phyloP scores from a whole-genome alignment of 1,140 invertebrate genomes.

The Eufriesea mexicana region DNA sequence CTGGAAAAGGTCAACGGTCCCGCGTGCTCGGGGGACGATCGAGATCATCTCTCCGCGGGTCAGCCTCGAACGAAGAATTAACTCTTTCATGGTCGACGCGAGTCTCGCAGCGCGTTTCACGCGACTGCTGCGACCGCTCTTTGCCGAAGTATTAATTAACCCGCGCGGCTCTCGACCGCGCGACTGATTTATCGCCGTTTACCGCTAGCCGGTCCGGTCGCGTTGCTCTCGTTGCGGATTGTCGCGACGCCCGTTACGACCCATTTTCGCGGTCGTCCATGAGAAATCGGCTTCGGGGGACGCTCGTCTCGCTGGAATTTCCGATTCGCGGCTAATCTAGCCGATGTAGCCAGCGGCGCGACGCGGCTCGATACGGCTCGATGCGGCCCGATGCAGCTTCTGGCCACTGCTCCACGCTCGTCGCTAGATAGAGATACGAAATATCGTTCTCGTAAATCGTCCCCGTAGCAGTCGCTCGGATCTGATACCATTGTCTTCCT shows the following conservation, averaged over 20 bases:
- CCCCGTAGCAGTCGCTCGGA: too few relatives aligned
- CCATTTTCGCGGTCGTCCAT: conserved; percentile 38
- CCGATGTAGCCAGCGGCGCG: background rate
- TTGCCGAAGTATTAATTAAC: conserved; percentile 59
- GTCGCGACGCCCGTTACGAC: conserved; percentile 35
- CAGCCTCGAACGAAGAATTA: conserved; percentile 58
- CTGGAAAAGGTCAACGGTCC: conserved; percentile 65
- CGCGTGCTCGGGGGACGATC: conserved; percentile 54
- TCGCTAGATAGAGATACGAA: too few relatives aligned
- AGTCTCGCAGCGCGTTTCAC: conserved; percentile 18
- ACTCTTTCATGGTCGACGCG: conserved; percentile 65
- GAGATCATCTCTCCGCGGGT: conserved; percentile 50
- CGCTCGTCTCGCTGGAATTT: background rate
- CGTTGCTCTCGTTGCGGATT: conserved; percentile 33
- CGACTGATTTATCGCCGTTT: conserved; percentile 52
- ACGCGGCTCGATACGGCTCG: too few relatives aligned
- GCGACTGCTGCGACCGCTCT: background rate
- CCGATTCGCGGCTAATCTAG: background rate
- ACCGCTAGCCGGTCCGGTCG: conserved; percentile 32
- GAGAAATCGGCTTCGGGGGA: conserved; percentile 1
- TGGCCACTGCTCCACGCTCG: too few relatives aligned
- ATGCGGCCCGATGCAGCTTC: too few relatives aligned
- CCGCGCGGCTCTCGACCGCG: conserved; percentile 14
- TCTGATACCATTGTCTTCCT: too few relatives aligned
- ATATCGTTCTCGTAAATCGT: too few relatives aligned